Percentiles rank a stretch among this genome's conserved stretches.
Evolutionary conservation across 2,888 invertebrate species (phyloP).

Genomic region (Zonitis immaculata): DNA sequence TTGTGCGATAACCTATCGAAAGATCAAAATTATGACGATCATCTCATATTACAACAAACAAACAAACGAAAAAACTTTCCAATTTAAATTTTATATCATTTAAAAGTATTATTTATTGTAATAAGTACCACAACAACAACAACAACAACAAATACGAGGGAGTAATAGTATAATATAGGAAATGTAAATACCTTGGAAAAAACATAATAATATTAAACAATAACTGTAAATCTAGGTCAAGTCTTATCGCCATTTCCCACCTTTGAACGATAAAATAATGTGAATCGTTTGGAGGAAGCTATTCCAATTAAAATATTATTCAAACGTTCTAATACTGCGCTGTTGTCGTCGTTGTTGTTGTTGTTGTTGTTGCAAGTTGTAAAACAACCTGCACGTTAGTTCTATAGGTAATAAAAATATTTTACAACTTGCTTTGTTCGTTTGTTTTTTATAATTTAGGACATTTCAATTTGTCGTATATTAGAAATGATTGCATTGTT

Average conservation of each 20-base stretch:
- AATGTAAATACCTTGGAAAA: too few relatives aligned
- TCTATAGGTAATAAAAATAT: neutral
- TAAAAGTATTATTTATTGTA: too few relatives aligned
- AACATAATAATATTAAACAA: neutral
- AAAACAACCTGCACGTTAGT: neutral
- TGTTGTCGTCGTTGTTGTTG: too few relatives aligned
- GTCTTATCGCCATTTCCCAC: conserved; percentile 14
- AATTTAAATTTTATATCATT: neutral
- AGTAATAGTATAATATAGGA: neutral
- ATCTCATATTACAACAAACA: too few relatives aligned
- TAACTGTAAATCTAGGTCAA: conserved; percentile 10
- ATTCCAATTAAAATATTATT: conserved; percentile 20
- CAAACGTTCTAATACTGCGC: conserved; percentile 12
- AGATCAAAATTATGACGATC: neutral
- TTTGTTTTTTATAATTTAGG: neutral
- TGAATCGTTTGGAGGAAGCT: conserved; percentile 12
- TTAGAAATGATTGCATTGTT: neutral
- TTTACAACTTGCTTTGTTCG: neutral
- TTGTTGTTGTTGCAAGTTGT: neutral
- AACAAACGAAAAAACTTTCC: neutral
- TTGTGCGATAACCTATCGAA: neutral
- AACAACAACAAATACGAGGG: neutral
- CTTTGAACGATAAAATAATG: conserved; percentile 9
- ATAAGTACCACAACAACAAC: too few relatives aligned
- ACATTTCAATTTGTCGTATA: neutral